Conservation (phyloP, 2,888 invertebrate species). For the Nemapogon koenigi region DNA sequence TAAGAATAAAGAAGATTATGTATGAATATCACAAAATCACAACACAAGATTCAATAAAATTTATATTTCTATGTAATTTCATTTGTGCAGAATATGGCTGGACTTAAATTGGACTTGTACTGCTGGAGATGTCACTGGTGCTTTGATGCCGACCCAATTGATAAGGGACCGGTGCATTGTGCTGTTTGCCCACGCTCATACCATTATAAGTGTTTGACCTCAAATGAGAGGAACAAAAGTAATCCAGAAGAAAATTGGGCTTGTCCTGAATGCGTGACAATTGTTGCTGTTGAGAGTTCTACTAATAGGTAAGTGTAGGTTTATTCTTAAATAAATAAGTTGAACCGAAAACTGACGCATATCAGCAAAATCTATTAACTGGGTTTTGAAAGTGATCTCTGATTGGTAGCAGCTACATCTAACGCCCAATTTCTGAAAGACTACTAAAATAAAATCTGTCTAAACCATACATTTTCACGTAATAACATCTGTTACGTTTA, state of each 20-base stretch:
- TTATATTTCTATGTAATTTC: too few relatives aligned
- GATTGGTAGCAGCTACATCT: too few relatives aligned
- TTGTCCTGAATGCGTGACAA: conserved; percentile 84
- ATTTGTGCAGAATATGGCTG: too few relatives aligned
- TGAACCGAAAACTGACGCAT: neutral
- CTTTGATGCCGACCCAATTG: conserved; percentile 45
- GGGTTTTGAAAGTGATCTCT: neutral
- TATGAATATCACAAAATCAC: too few relatives aligned
- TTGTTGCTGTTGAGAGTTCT: conserved; percentile 75
- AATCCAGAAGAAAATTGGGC: conserved; percentile 66
- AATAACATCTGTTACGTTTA: too few relatives aligned
- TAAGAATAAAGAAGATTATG: too few relatives aligned
- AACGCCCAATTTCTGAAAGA: too few relatives aligned
- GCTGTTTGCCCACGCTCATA: conserved; percentile 85
- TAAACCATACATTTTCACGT: too few relatives aligned
- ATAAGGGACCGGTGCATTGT: conserved; percentile 62
- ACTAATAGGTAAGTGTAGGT: conserved; percentile 65
- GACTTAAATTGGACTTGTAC: conserved; percentile 65
- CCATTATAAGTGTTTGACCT: conserved; percentile 78
- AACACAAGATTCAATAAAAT: too few relatives aligned
- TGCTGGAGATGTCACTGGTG: conserved; percentile 93
- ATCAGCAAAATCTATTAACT: neutral
- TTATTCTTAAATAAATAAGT: neutral
- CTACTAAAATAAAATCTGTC: too few relatives aligned
- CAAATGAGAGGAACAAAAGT: conserved; percentile 50